These are phyloP conservation scores for Uria aalge DNA, from an alignment of 2,113 vertebrate species.

Conservation along the genomic window DNA sequence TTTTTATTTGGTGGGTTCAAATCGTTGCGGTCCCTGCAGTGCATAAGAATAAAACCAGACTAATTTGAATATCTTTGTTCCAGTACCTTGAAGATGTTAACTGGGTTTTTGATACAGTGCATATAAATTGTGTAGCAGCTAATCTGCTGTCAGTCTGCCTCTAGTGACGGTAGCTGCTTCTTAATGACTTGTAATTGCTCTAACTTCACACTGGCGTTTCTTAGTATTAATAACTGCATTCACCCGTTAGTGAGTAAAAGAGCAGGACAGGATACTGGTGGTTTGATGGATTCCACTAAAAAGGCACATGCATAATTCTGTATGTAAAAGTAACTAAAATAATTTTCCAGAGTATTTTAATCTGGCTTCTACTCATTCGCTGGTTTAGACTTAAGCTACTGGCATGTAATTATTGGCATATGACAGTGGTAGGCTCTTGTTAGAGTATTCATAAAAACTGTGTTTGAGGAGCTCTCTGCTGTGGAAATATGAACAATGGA, in stretches of 20 bases:
- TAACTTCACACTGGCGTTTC: neutral
- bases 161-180: neutral
- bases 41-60: neutral
- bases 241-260: neutral
- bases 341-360: neutral
- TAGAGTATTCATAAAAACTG: neutral
- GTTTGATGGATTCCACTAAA: neutral
- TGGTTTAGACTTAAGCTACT: neutral
- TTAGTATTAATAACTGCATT: neutral
- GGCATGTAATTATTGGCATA: neutral
- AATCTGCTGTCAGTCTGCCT: neutral
- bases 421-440: neutral
- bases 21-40: neutral
- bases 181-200: neutral
- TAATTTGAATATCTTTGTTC: neutral
- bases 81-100: neutral
- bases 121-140: neutral
- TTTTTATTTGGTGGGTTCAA: neutral
- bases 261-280: neutral
- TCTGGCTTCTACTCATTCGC: neutral
- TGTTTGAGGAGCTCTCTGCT: neutral
- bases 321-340: neutral
- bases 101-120: neutral
- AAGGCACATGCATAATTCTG: neutral
- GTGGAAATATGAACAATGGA: neutral